These are phyloP conservation scores for Mactromeris polynyma DNA, from an alignment of 2,888 invertebrate species.

Conservation along the genomic window DNA sequence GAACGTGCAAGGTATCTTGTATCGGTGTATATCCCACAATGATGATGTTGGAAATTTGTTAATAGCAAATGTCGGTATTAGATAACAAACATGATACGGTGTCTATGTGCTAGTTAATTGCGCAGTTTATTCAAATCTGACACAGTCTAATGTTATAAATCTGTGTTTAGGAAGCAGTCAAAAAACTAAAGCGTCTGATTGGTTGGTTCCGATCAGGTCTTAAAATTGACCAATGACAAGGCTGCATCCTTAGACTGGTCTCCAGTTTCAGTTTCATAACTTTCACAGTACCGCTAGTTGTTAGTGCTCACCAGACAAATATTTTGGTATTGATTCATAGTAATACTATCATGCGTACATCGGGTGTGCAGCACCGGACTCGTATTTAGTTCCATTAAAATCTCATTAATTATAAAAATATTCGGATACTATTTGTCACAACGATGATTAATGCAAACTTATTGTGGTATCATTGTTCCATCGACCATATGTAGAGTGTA, in stretches of 20 bases:
- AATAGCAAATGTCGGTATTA: conserved; percentile 63
- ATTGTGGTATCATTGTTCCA: not conserved
- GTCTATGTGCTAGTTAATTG: conserved; percentile 31
- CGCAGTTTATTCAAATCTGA: not conserved
- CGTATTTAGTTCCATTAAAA: not conserved
- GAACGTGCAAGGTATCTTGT: conserved; percentile 25
- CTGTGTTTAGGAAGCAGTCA: too few relatives aligned
- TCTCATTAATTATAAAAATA: not conserved
- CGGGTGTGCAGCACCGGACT: not conserved
- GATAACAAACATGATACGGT: conserved; percentile 39
- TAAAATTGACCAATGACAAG: too few relatives aligned
- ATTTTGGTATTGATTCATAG: conserved; percentile 10
- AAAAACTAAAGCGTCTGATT: too few relatives aligned
- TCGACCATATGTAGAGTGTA: too few relatives aligned
- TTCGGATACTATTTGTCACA: not conserved
- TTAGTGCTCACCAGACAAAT: not conserved
- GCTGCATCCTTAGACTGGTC: not conserved
- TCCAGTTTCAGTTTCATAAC: not conserved
- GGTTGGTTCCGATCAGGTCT: too few relatives aligned
- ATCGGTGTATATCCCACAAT: conserved; percentile 21
- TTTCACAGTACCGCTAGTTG: not conserved
- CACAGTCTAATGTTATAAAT: not conserved
- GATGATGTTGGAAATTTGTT: conserved; percentile 53
- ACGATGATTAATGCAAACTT: not conserved
- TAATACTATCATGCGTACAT: not conserved